Percentiles rank a stretch among this genome's conserved stretches.
phyloP scores from a whole-genome alignment of 2,113 vertebrate species.

The Neolamprologus tretocephalus region DNA sequence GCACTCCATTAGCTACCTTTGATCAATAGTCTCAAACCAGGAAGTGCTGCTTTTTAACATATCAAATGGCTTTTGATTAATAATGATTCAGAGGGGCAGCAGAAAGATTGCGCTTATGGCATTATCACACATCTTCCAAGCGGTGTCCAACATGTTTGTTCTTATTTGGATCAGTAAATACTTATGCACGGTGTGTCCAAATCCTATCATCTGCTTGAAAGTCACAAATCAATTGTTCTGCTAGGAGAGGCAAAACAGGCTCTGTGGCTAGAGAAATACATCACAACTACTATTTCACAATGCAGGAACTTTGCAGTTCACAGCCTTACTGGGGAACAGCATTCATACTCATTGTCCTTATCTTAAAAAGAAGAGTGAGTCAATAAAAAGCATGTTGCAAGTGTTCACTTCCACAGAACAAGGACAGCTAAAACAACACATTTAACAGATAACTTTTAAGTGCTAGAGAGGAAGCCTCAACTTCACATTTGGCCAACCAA shows the following conservation, averaged over 20 bases:
- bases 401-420: neutral
- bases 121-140: conserved; percentile 14
- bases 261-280: neutral
- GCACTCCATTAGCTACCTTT: conserved; percentile 3
- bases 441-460: neutral
- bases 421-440: neutral
- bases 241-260: neutral
- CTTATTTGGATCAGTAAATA: conserved; percentile 13
- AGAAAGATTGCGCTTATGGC: conserved; percentile 1
- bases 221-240: conserved; percentile 41
- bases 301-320: conserved; percentile 2
- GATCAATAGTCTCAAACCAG: conserved; percentile 11
- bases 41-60: neutral
- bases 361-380: neutral
- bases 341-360: neutral
- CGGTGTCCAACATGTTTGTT: neutral
- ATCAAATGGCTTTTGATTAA: conserved; percentile 20
- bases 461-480: neutral
- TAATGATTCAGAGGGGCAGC: neutral
- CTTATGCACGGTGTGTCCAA: neutral
- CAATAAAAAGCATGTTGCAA: neutral
- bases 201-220: conserved; percentile 28
- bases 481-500: neutral
- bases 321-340: neutral
- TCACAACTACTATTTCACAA: conserved; percentile 4